Percentiles rank a stretch among this genome's conserved stretches.
These are phyloP conservation scores for Brachynemurus nebulosus DNA, from an alignment of 2,888 invertebrate genomes.

Conservation along the genomic window DNA sequence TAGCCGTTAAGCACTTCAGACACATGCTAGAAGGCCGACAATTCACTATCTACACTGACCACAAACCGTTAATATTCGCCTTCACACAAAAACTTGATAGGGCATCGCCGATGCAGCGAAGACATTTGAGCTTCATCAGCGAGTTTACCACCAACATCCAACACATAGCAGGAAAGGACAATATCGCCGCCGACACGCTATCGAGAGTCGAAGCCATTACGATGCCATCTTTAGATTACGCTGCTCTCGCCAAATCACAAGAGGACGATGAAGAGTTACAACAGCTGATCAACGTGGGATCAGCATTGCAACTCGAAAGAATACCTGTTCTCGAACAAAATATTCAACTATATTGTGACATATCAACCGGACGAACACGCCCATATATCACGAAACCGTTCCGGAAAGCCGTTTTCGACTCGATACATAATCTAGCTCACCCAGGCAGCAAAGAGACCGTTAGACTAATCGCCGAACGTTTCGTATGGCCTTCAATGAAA, in stretches of 20 bases:
- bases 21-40: constrained; percentile 26
- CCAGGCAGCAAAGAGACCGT: constrained; percentile 19
- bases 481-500: constrained; percentile 27
- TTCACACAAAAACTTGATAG: constrained; percentile 22
- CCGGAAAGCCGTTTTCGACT: constrained; percentile 12
- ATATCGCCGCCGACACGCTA: constrained; percentile 24
- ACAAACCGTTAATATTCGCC: constrained; percentile 25
- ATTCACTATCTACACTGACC: constrained; percentile 24
- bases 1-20: constrained; percentile 22
- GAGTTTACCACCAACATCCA: constrained; percentile 27
- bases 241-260: neutral
- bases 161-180: constrained; percentile 22
- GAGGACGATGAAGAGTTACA: neutral
- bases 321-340: neutral
- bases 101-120: constrained; percentile 22
- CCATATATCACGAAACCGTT: constrained; percentile 12
- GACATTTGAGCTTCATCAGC: constrained; percentile 24
- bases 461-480: constrained; percentile 24
- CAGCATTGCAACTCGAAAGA: neutral
- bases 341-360: neutral
- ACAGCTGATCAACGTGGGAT: neutral
- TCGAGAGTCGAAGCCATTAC: constrained; percentile 12
- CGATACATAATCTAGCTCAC: constrained; percentile 20
- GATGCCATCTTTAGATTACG: neutral
- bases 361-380: constrained; percentile 3